Percentiles rank a stretch among this genome's conserved stretches.
Conservation (phyloP, 1,140 invertebrate genomes). For the Contarinia nasturtii region DNA sequence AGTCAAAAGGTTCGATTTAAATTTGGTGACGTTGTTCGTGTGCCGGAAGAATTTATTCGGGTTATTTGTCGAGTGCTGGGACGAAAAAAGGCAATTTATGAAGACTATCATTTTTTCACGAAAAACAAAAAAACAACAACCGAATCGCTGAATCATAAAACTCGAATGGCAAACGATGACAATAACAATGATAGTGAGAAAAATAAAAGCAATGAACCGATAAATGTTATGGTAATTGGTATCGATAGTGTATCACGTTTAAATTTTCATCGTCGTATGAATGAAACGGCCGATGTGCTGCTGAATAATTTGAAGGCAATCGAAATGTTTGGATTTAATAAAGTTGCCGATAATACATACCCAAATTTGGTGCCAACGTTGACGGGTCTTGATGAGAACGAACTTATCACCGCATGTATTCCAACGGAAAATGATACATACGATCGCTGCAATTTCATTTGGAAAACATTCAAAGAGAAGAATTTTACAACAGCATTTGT, state of each 20-base stretch:
- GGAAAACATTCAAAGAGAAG: slow-evolving; percentile 50
- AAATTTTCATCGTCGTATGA: slow-evolving; percentile 69
- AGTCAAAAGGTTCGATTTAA: slow-evolving; percentile 23
- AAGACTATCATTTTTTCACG: slow-evolving; percentile 48
- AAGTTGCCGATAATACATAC: slow-evolving; percentile 68
- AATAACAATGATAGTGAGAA: no score
- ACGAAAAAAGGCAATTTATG: slow-evolving; percentile 27
- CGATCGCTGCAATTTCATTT: slow-evolving; percentile 57
- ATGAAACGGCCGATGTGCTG: slow-evolving; percentile 41
- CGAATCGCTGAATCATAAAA: no score
- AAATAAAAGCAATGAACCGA: slow-evolving; percentile 6
- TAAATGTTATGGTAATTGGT: slow-evolving; percentile 62
- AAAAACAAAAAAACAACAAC: slow-evolving; percentile 16
- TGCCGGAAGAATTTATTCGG: slow-evolving; percentile 37
- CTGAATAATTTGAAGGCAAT: slow-evolving; percentile 34
- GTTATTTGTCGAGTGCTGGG: slow-evolving; percentile 33
- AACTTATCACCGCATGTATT: slow-evolving; percentile 40
- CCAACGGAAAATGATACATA: slow-evolving; percentile 26
- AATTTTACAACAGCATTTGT: slow-evolving; percentile 57
- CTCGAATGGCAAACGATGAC: no score
- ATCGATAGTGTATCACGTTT: slow-evolving; percentile 70
- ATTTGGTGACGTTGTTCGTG: slow-evolving; percentile 23
- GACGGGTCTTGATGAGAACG: slow-evolving; percentile 38
- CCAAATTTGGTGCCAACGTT: slow-evolving; percentile 59
- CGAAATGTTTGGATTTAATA: slow-evolving; percentile 60